Base-by-base conservation (phyloP, 2,113 vertebrate genomes). In the Alligator mississippiensis region DNA sequence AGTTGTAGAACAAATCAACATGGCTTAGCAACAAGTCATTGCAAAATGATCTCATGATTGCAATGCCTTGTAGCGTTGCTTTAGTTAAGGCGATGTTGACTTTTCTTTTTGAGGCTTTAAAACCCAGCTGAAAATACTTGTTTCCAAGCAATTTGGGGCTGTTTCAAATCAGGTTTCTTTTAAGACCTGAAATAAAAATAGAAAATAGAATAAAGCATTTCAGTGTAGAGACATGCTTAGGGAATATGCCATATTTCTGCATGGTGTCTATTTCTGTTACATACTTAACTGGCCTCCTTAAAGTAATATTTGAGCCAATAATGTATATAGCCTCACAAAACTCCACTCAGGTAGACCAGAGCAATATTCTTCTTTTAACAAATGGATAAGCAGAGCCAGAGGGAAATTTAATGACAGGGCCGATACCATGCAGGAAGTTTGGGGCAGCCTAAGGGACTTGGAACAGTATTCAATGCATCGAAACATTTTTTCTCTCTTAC, bases 61-160 rank as follows among this genome's bases (percentile, higher is more conserved):
- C 64, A 84, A 5, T 80, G 87, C 64, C 77, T 93, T 84, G 77
- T 80, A 85, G 92, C 25, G 17, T 74, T 89, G 68, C 85, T 64
- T 93, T 96, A 94, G 88, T 97, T 96, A 93, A 96, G 84, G 82
- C 60, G 93, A 80, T 59, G 74, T 94, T 94, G 95, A 57, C 90
- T 95, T 88, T 22, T 47, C 47, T 61, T 92, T 96, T 82, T 68
- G 84, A 90, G 86, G 63, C 85, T 87, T 96, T 94, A 82, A 90
- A 94, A 94, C 74, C 88, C 84, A 93, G 74, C 82, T 96, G 86
- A 85, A 85, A 93, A 93, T 85, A 62, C 81, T 89, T 84, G 47
- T 92, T 82, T 89, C 30, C 55, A 87, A 28, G 30, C 63, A 72
- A 10, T 83, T 94, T 21, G 91, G 25, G 80, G 90, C 47, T 92